Evolutionary conservation across 2,888 invertebrate species (phyloP).

Genomic region (Agelastica alni): DNA sequence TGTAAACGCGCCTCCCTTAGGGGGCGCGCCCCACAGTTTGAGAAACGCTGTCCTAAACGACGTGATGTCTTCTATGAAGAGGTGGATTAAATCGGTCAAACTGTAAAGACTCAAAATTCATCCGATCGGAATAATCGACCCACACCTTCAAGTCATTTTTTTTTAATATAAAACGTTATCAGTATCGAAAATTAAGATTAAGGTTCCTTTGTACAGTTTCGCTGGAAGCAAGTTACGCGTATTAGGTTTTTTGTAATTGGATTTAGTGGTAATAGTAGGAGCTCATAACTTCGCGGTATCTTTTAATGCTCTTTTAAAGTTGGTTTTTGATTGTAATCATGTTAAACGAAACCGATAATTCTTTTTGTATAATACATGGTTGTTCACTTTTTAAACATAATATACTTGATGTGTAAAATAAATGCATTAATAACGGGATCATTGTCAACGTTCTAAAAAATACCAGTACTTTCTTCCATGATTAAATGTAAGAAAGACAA

Average conservation of each 20-base stretch:
- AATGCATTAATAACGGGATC: too few relatives aligned
- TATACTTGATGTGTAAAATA: too few relatives aligned
- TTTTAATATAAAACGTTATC: constrained; percentile 15
- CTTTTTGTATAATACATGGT: neutral
- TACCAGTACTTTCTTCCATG: too few relatives aligned
- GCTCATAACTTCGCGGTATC: neutral
- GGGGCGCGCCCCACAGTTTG: too few relatives aligned
- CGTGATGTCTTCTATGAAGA: constrained; percentile 13
- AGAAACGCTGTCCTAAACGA: constrained; percentile 1
- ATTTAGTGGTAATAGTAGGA: constrained; percentile 6
- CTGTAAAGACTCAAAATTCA: constrained; percentile 12
- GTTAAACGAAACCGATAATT: neutral
- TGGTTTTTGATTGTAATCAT: constrained; percentile 3
- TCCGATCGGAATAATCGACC: constrained; percentile 4
- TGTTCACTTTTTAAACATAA: too few relatives aligned
- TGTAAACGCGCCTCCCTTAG: too few relatives aligned
- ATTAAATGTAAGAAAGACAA: too few relatives aligned
- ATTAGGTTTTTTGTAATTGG: constrained; percentile 17
- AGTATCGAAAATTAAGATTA: constrained; percentile 16
- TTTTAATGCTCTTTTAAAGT: neutral
- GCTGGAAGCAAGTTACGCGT: constrained; percentile 19
- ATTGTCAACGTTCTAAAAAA: too few relatives aligned
- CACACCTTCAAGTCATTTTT: constrained; percentile 8
- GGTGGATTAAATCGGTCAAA: constrained; percentile 15
- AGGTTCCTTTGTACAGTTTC: constrained; percentile 13